Percentiles rank a stretch among this genome's conserved stretches.
These are phyloP conservation scores for Carlito syrichta DNA, from an alignment of 2,113 vertebrate genomes.

Conservation along the genomic window DNA sequence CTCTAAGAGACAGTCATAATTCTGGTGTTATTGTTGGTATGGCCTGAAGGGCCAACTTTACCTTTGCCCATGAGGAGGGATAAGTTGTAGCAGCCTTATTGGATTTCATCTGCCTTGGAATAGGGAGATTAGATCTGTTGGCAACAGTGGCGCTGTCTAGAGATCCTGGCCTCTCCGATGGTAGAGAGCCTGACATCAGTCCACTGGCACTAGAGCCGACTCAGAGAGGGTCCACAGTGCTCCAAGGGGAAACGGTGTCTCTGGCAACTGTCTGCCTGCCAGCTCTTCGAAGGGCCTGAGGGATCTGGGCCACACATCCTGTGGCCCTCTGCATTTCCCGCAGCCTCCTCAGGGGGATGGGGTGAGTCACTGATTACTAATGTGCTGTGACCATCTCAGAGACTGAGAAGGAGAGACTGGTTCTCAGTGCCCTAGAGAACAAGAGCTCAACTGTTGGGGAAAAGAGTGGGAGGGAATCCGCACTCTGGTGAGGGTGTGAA, in stretches of 20 bases:
- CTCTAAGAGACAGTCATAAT: neutral
- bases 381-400: slow-evolving; percentile 38
- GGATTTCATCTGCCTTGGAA: slow-evolving; percentile 70
- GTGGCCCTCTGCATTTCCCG: slow-evolving; percentile 30
- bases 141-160: slow-evolving; percentile 60
- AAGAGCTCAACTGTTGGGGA: slow-evolving; percentile 70
- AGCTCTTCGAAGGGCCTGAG: neutral
- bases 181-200: slow-evolving; percentile 54
- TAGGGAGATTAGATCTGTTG: slow-evolving; percentile 72
- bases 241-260: neutral
- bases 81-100: slow-evolving; percentile 61
- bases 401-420: slow-evolving; percentile 35
- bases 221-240: neutral
- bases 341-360: neutral
- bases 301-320: slow-evolving; percentile 51
- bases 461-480: slow-evolving; percentile 63
- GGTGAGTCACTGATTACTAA: slow-evolving; percentile 75
- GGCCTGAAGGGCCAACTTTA: neutral
- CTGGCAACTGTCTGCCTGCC: slow-evolving; percentile 11
- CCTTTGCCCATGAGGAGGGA: slow-evolving; percentile 27
- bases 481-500: slow-evolving; percentile 11
- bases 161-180: slow-evolving; percentile 52
- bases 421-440: slow-evolving; percentile 59
- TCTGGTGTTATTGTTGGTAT: neutral
- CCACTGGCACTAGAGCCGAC: slow-evolving; percentile 9